Evolutionary conservation across 64 coral and sea anemone genomes (phyloP).

Genomic region (Platygyra sinensis): DNA sequence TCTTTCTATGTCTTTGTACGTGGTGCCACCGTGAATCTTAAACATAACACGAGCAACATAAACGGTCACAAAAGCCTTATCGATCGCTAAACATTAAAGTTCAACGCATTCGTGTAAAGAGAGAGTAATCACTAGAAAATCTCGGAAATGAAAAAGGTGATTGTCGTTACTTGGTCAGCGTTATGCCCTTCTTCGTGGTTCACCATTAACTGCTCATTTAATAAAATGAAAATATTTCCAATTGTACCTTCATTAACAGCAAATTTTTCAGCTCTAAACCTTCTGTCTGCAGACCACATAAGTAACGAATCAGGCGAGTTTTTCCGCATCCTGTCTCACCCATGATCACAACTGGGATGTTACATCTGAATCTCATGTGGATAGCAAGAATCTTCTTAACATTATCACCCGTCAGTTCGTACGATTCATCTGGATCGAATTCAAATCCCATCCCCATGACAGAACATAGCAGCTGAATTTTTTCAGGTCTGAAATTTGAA

Average conservation of each 20-base stretch:
- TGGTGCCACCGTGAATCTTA: conserved; percentile 77
- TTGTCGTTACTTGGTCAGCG: too few species aligned
- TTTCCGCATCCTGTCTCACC: conserved; percentile 87
- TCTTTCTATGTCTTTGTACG: conserved; percentile 60
- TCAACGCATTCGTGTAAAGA: too few species aligned
- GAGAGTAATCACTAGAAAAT: background rate
- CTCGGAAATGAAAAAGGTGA: background rate
- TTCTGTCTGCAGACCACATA: conserved; percentile 67
- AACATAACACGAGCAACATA: background rate
- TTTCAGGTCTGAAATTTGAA: conserved; percentile 6
- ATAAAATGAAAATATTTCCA: too few species aligned
- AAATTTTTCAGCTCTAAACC: conserved; percentile 28
- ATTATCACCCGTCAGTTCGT: conserved; percentile 59
- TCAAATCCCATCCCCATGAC: conserved; percentile 31
- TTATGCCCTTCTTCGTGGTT: too few species aligned
- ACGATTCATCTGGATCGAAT: conserved; percentile 28
- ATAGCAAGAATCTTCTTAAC: conserved; percentile 61
- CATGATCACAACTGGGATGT: conserved; percentile 80
- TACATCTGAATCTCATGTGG: conserved; percentile 74
- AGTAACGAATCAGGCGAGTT: conserved; percentile 65
- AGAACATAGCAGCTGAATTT: conserved; percentile 19
- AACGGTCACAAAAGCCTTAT: background rate
- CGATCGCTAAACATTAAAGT: too few species aligned
- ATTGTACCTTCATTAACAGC: conserved; percentile 79
- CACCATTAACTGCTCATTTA: too few species aligned